Percentiles rank a stretch among this genome's conserved stretches.
These are phyloP conservation scores for Orthosia incerta DNA, from an alignment of 2,888 invertebrate species.

Conservation along the genomic window DNA sequence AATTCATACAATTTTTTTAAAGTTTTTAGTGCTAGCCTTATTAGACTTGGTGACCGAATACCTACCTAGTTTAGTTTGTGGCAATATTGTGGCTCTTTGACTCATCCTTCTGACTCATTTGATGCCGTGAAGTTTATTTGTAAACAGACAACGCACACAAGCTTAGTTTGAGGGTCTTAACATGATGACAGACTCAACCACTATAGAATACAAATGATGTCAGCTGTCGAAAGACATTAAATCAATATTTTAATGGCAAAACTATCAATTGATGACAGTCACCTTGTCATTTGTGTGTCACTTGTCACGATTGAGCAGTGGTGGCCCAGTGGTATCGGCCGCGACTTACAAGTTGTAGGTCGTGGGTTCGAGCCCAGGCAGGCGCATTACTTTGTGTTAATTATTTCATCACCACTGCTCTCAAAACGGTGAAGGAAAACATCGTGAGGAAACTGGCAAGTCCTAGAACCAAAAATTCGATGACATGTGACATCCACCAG, in stretches of 20 bases:
- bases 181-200: conserved; percentile 9
- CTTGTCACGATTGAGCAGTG: too few species aligned
- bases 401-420: too few species aligned
- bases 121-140: neutral
- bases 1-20: neutral
- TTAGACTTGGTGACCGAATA: neutral
- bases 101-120: neutral
- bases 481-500: too few species aligned
- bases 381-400: too few species aligned
- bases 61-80: neutral
- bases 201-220: conserved; percentile 31
- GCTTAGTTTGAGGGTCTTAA: neutral
- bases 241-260: neutral
- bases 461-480: too few species aligned
- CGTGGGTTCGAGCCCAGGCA: too few species aligned
- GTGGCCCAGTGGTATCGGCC: too few species aligned
- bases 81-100: neutral
- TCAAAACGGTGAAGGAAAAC: too few species aligned
- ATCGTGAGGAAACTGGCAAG: too few species aligned
- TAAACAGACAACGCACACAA: neutral
- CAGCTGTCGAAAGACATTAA: conserved; percentile 3
- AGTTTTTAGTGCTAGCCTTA: neutral
- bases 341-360: too few species aligned
- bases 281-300: neutral
- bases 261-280: neutral